phyloP scores from a whole-genome alignment of 2,888 invertebrate species.

The Chymomyza caudatula region DNA sequence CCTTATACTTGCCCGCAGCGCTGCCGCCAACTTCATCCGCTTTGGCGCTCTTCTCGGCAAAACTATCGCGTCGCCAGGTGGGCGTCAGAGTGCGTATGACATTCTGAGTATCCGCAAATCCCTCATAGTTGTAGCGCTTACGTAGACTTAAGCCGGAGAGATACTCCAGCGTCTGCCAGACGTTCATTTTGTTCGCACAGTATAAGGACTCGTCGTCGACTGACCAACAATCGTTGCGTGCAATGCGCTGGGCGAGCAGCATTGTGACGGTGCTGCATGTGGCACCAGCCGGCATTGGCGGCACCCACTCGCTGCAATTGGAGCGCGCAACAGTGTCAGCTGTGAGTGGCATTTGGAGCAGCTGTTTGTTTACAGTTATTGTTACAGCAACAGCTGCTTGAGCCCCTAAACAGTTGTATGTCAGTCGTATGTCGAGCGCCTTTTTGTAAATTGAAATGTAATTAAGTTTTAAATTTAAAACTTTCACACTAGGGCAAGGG shows the following conservation, averaged over 20 bases:
- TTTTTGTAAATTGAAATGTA: constrained; percentile 63
- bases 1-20: background rate
- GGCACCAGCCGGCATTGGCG: constrained; percentile 30
- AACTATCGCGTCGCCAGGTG: constrained; percentile 73
- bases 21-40: constrained; percentile 36
- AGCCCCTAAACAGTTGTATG: constrained; percentile 23
- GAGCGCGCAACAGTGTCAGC: constrained; percentile 58
- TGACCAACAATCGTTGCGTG: constrained; percentile 74
- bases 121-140: constrained; percentile 74
- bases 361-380: background rate
- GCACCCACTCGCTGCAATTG: constrained; percentile 51
- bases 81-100: constrained; percentile 66
- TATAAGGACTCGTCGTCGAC: constrained; percentile 73
- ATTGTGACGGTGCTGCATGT: constrained; percentile 72
- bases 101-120: constrained; percentile 71
- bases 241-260: constrained; percentile 73
- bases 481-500: constrained; percentile 1
- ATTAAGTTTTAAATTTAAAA: constrained; percentile 54
- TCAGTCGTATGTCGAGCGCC: constrained; percentile 8
- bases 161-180: constrained; percentile 77
- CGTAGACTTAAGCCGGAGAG: constrained; percentile 70
- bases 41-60: constrained; percentile 59
- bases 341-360: constrained; percentile 43
- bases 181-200: constrained; percentile 75
- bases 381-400: background rate